These are phyloP conservation scores for Leptobrachium ailaonicum DNA, from an alignment of 2,113 vertebrate species.

Conservation along the genomic window DNA sequence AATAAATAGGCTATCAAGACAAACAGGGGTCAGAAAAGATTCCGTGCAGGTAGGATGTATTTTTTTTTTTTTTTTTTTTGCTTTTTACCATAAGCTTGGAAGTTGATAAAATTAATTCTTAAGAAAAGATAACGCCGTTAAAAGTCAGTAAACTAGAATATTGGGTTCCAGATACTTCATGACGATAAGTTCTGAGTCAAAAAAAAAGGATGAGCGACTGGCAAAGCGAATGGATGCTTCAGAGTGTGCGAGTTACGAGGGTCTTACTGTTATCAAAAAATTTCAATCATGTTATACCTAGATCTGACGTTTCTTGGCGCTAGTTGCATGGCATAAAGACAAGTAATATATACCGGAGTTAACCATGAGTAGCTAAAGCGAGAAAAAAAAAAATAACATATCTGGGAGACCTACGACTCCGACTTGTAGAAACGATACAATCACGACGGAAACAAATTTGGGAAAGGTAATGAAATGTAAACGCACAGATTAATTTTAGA, in stretches of 20 bases:
- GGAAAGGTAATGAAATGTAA: not conserved
- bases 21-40: too few species aligned
- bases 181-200: not conserved
- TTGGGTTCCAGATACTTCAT: not conserved
- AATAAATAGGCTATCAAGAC: too few species aligned
- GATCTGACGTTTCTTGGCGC: not conserved
- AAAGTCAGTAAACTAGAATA: not conserved
- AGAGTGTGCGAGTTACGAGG: not conserved
- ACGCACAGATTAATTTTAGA: not conserved
- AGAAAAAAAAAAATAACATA: not conserved
- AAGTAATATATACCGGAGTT: not conserved
- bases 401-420: not conserved
- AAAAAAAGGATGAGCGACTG: not conserved
- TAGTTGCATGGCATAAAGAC: not conserved
- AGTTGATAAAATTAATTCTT: too few species aligned
- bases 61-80: too few species aligned
- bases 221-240: not conserved
- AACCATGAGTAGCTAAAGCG: not conserved
- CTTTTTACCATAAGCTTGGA: too few species aligned
- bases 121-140: not conserved
- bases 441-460: not conserved
- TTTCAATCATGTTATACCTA: not conserved
- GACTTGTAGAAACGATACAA: not conserved
- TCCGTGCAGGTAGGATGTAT: too few species aligned
- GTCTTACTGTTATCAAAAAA: not conserved